Conservation (phyloP, 2,888 invertebrate genomes). For the Trichopoda pennipes region DNA sequence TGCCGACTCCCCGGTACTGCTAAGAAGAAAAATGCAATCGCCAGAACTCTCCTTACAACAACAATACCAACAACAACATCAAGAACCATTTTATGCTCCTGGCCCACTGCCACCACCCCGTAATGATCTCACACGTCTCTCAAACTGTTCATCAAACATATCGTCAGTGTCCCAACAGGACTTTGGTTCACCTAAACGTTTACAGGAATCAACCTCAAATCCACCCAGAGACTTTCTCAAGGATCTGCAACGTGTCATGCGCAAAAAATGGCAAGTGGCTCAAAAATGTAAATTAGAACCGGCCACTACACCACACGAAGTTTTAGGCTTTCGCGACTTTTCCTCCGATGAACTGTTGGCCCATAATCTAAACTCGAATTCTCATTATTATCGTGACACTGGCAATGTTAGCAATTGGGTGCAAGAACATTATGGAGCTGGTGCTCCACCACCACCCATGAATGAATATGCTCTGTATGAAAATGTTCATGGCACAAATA, state of each 20-base stretch:
- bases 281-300: conserved; percentile 94
- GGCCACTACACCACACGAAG: conserved; percentile 94
- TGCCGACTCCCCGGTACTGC: conserved; percentile 80
- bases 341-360: conserved; percentile 82
- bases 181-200: conserved; percentile 88
- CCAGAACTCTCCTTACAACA: conserved; percentile 76
- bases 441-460: conserved; percentile 71
- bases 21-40: conserved; percentile 81
- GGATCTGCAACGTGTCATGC: conserved; percentile 94
- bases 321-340: conserved; percentile 93
- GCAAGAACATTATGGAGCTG: conserved; percentile 89
- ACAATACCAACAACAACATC: conserved; percentile 70
- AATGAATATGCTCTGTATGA: conserved; percentile 84
- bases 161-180: conserved; percentile 69
- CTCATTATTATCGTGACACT: conserved; percentile 81
- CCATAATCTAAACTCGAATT: conserved; percentile 77
- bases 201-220: conserved; percentile 87
- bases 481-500: conserved; percentile 83
- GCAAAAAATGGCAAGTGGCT: conserved; percentile 96
- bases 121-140: conserved; percentile 87
- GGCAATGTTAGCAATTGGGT: conserved; percentile 95
- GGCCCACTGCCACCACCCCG: conserved; percentile 88
- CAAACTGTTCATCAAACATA: conserved; percentile 82
- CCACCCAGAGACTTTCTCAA: conserved; percentile 92
- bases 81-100: conserved; percentile 71